phyloP scores from a whole-genome alignment of 2,888 invertebrate species.

The Halocaridina rubra region DNA sequence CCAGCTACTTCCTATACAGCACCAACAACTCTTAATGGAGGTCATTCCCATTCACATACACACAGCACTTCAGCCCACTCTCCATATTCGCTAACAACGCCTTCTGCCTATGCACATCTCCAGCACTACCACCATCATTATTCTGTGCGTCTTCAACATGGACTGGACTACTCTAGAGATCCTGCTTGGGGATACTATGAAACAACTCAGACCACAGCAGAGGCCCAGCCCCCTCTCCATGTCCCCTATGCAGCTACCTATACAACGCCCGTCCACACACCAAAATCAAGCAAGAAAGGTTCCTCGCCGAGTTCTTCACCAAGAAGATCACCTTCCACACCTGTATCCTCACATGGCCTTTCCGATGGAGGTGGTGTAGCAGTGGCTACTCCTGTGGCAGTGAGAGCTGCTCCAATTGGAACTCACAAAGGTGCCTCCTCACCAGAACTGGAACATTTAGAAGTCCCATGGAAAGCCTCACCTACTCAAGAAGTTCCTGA shows the following conservation, averaged over 20 bases:
- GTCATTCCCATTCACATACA: constrained; percentile 33
- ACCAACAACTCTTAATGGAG: constrained; percentile 13
- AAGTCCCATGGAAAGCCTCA: constrained; percentile 61
- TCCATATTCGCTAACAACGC: constrained; percentile 47
- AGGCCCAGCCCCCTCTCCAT: not conserved
- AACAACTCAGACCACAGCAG: constrained; percentile 9
- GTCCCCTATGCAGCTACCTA: constrained; percentile 15
- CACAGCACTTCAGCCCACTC: constrained; percentile 15
- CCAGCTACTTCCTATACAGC: constrained; percentile 42
- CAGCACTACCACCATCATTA: constrained; percentile 56
- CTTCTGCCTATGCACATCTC: constrained; percentile 45
- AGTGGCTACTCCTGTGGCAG: constrained; percentile 56
- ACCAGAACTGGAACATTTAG: constrained; percentile 31
- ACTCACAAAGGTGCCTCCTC: constrained; percentile 52
- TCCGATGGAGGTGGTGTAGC: constrained; percentile 48
- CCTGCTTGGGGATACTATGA: constrained; percentile 56
- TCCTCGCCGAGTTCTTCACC: constrained; percentile 29
- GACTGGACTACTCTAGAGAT: constrained; percentile 54
- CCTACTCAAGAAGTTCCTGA: constrained; percentile 62
- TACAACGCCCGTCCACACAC: constrained; percentile 19
- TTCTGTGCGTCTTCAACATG: constrained; percentile 49
- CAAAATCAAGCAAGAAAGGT: constrained; percentile 2
- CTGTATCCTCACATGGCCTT: constrained; percentile 11
- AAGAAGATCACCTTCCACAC: constrained; percentile 34
- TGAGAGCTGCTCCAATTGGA: constrained; percentile 30